A percentile compares a stretch with the other conserved stretches of the same genome.
These are phyloP conservation scores for Epinephelus lanceolatus DNA, from an alignment of 2,113 vertebrate species.

Conservation along the genomic window DNA sequence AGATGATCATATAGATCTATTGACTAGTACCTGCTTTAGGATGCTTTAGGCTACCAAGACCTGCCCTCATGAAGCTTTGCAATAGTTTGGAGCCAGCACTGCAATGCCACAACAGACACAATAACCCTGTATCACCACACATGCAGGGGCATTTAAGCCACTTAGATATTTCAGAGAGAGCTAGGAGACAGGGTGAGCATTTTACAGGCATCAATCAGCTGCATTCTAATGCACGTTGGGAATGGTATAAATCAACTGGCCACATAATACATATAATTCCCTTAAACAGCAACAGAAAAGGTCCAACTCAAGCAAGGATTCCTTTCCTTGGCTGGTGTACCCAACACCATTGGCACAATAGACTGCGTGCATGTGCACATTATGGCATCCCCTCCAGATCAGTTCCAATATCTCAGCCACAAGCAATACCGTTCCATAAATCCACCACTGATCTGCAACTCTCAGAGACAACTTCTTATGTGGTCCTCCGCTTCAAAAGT, in stretches of 20 bases:
- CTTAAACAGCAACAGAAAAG: too few species aligned
- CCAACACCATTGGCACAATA: too few species aligned
- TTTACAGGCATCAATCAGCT: slow-evolving; percentile 10
- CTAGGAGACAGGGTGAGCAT: neutral
- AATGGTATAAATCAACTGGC: slow-evolving; percentile 22
- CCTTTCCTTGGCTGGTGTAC: too few species aligned
- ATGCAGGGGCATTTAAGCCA: neutral
- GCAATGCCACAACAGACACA: neutral
- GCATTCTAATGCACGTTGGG: neutral
- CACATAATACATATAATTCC: neutral
- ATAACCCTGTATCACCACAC: neutral
- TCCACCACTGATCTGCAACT: slow-evolving; percentile 1
- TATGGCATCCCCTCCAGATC: neutral
- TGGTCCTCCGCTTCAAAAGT: neutral
- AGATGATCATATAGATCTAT: neutral
- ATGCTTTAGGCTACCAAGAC: neutral
- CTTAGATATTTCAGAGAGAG: neutral
- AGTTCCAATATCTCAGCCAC: too few species aligned
- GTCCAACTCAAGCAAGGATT: too few species aligned
- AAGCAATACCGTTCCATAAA: slow-evolving; percentile 3
- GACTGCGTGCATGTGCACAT: too few species aligned
- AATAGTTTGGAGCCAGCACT: neutral
- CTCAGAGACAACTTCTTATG: slow-evolving; percentile 25
- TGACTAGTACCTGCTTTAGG: neutral
- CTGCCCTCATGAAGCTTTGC: neutral